Percentiles rank a stretch among this genome's conserved stretches.
These are phyloP conservation scores for Polypedilum pembai DNA, from an alignment of 1,140 invertebrate species.

Conservation along the genomic window DNA sequence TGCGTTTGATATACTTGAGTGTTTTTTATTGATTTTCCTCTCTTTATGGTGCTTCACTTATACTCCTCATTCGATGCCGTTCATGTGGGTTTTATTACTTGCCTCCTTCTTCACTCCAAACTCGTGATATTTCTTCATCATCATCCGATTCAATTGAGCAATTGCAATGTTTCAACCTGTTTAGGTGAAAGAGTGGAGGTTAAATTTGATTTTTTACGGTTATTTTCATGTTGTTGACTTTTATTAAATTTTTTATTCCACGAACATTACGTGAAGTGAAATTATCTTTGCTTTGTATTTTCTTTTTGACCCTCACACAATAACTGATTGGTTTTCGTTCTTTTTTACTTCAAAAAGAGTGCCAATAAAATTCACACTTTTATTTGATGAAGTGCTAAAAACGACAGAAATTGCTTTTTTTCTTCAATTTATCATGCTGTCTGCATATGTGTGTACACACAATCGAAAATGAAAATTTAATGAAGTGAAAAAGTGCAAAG, in stretches of 20 bases:
- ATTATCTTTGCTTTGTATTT: constrained; percentile 4
- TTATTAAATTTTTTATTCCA: constrained; percentile 17
- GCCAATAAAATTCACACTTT: not conserved
- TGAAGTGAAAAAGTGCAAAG: too few species aligned
- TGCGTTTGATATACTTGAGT: constrained; percentile 17
- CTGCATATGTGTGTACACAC: too few species aligned
- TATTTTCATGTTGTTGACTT: not conserved
- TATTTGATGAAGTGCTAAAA: constrained; percentile 12
- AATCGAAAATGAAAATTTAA: too few species aligned
- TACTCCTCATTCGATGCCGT: not conserved
- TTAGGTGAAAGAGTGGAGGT: not conserved
- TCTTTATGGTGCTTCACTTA: not conserved
- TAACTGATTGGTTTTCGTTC: not conserved
- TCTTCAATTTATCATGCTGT: not conserved
- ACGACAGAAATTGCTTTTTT: constrained; percentile 4
- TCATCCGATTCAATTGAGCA: not conserved
- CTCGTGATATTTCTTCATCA: not conserved
- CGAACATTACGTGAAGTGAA: not conserved
- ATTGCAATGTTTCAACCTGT: not conserved
- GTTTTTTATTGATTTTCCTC: constrained; percentile 14
- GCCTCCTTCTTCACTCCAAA: not conserved
- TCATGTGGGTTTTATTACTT: not conserved
- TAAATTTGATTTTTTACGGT: not conserved
- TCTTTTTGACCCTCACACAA: not conserved
- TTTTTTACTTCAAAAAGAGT: not conserved